These are phyloP conservation scores for Anhinga anhinga DNA, from an alignment of 2,113 vertebrate species.

Conservation along the genomic window DNA sequence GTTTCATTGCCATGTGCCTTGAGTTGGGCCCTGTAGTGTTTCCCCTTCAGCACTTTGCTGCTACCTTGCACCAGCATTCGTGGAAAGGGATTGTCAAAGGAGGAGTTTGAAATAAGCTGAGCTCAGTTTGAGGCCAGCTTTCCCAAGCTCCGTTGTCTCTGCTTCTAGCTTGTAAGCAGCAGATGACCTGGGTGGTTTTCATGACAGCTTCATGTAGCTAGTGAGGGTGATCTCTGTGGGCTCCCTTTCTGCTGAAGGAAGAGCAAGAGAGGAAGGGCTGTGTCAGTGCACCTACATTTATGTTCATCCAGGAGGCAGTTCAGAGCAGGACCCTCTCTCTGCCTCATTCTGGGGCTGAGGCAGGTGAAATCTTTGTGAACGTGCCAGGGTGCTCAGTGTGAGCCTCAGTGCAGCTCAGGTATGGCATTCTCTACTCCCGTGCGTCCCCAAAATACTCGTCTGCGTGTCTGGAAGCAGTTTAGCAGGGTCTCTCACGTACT, in stretches of 20 bases:
- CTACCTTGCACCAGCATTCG: neutral
- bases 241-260: neutral
- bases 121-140: neutral
- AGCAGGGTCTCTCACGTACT: neutral
- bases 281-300: neutral
- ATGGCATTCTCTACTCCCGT: neutral
- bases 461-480: neutral
- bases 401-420: neutral
- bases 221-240: neutral
- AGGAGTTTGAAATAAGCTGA: neutral
- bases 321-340: neutral
- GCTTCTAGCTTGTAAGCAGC: neutral
- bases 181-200: neutral
- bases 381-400: neutral
- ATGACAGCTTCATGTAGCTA: neutral
- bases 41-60: neutral
- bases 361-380: neutral
- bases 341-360: neutral
- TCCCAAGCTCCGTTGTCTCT: accelerated
- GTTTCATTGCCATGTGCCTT: accelerated
- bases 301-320: neutral
- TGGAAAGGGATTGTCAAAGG: neutral
- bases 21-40: neutral
- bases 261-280: neutral
- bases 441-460: neutral